Evolutionary conservation across 2,888 invertebrate genomes (phyloP).

Genomic region (Dynastes grantii): DNA sequence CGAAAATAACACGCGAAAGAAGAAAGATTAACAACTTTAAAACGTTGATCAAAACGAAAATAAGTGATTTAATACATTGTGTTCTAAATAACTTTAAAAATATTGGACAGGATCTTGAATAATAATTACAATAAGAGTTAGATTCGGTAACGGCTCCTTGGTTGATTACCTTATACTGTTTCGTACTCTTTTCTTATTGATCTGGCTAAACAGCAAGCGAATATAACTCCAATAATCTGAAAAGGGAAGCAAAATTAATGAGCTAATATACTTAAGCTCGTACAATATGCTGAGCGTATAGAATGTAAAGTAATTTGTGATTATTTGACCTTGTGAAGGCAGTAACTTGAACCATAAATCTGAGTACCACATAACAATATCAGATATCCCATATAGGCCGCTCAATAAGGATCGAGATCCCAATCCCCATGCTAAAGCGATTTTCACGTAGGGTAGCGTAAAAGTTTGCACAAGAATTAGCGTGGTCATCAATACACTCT

Average conservation of each 20-base stretch:
- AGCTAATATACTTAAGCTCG: too few relatives aligned
- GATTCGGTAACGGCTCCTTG: background rate
- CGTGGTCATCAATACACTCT: too few relatives aligned
- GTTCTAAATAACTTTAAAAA: conserved; percentile 47
- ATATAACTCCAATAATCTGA: conserved; percentile 90
- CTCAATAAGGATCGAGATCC: too few relatives aligned
- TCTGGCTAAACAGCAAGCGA: conserved; percentile 94
- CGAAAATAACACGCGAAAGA: background rate
- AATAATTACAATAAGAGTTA: conserved; percentile 38
- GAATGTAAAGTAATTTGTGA: too few relatives aligned
- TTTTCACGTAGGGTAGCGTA: too few relatives aligned
- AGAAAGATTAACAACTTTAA: background rate
- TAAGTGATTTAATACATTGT: conserved; percentile 17
- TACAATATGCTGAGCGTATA: too few relatives aligned
- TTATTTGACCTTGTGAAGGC: too few relatives aligned
- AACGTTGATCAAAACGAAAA: background rate
- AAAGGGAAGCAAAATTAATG: conserved; percentile 64
- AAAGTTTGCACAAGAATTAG: too few relatives aligned
- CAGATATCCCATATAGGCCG: too few relatives aligned
- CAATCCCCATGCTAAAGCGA: too few relatives aligned
- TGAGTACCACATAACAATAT: too few relatives aligned
- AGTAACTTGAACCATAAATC: too few relatives aligned
- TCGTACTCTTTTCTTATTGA: conserved; percentile 95
- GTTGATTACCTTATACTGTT: conserved; percentile 71
- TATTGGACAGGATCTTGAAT: conserved; percentile 43